Evolutionary conservation across 2,797 vertebrate species (phyloP).

Genomic region (Hyperoplus lanceolatus): DNA sequence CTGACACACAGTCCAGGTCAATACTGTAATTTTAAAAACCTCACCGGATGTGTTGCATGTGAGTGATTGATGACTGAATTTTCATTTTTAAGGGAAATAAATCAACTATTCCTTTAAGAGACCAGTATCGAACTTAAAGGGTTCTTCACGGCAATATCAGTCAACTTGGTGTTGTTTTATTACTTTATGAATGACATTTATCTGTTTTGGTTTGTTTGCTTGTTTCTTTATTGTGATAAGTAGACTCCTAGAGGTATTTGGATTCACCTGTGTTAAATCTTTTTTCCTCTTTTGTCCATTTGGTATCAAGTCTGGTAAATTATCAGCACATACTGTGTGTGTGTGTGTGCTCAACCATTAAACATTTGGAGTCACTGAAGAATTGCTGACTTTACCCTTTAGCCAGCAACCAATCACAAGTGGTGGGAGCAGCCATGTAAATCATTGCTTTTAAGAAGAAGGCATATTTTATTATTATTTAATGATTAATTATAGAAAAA

Average conservation of each 20-base stretch:
- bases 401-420: background rate
- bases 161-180: no score
- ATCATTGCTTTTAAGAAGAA: constrained; percentile 7
- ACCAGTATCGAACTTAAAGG: background rate
- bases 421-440: constrained; percentile 3
- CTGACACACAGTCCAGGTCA: background rate
- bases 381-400: constrained; percentile 11
- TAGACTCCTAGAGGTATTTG: background rate
- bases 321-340: background rate
- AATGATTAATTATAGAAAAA: no score
- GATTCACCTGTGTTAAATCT: constrained; percentile 10
- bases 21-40: background rate
- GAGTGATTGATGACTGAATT: constrained; percentile 16
- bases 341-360: background rate
- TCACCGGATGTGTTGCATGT: background rate
- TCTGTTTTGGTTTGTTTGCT: no score
- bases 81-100: background rate
- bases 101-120: background rate
- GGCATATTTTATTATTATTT: no score
- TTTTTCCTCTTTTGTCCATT: constrained; percentile 8
- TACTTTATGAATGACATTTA: no score
- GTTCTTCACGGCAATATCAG: no score
- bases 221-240: background rate
- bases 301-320: constrained; percentile 3
- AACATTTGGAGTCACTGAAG: background rate